Evolutionary conservation across 2,888 invertebrate species (phyloP), one percentile per base, ranked within the genome.

Genomic region (Tenthredo livida): DNA sequence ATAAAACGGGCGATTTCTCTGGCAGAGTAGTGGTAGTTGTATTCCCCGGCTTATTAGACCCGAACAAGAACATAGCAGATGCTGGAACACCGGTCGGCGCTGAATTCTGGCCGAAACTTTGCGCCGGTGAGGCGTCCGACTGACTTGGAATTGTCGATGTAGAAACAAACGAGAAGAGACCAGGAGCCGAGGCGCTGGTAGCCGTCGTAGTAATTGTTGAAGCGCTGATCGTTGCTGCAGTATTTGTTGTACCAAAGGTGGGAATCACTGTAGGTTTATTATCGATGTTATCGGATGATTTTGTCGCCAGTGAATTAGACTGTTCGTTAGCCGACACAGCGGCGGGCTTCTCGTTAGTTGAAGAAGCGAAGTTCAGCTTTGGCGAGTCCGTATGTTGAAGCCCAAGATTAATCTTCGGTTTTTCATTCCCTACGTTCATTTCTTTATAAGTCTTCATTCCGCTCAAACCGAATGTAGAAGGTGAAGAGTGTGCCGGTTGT

Each of bases 391-490:
- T 61, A 15, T 67, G 33, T 29, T 87, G 83, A 75, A 33, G 87
- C 77, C 84, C 88, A 80, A 88, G 86, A 40, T 86, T 83, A 73
- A 86, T 65, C 58, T 67, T 72, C 65, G 84, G 85, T 58, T 43
- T n/a, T 37, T 70, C 61, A 65, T 84, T 33, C 15, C n/a, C 15
- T 17, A 72, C 70, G 25, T 78, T 43, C 1, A n/a, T 40, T 17
- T 54, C 50, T 73, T 29, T 5, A 2, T 50, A 47, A 4, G 84
- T 47, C 29, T 86, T 85, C 9, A 78, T 25, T 25, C 89, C 85
- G 82, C 92, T 92, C 88, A 94, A 94, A 86, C 91, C 91, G 86
- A 93, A 93, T 29, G 86, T 85, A 17, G 86, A 70, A 25, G 29
- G 43, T 33, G 67, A 6, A 67, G 9, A 73, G 70, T 78, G 58